Evolutionary conservation across 2,797 vertebrate genomes (phyloP), one percentile per base, ranked within the genome.

Genomic region (Acanthopagrus latus): DNA sequence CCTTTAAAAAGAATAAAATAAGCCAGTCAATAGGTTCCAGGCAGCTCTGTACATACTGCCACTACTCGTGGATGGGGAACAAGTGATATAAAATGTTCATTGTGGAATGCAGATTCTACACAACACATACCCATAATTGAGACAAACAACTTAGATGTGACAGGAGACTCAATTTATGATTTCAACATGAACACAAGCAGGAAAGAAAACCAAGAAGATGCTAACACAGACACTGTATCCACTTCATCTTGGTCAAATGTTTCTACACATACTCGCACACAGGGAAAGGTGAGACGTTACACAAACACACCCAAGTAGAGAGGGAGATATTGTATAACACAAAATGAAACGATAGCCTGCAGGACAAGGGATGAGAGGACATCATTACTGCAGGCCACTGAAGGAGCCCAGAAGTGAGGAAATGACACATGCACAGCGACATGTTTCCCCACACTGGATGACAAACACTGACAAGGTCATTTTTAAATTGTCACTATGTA

Each of bases 391-490:
- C 63, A 57, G 74, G 74, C 73, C 67, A 57, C 23, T 64, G 51
- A 65, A 55, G 54, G 54, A 80, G 68, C 67, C 68, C 80, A 72
- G 44, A 71, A 55, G 70, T 80, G 76, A 89, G 67, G 73, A 81
- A 64, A 62, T 74, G 75, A 76, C 82, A 88, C 75, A 71, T 13
- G 50, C 71, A 74, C 58, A 57, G 58, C 1, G 47, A 84, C 80
- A 73, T 68, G 71, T 83, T 83, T 76, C 50, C 47, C 60, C 74
- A 75, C 71, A 64, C 47, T 55, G 54, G 70, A 63, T 71, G 76
- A 71, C 83, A 81, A 83, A 83, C 71, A 70, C 46, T 75, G 87
- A 86, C 77, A 80, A 85, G 84, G 87, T 86, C 68, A 72, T 86
- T 88, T 38, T 81, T 51, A 70, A 71, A 84, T 56, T 65, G 82